Percentiles rank a stretch among this genome's conserved stretches.
Conservation (phyloP, 2,888 invertebrate genomes). For the Acrobasis repandana region DNA sequence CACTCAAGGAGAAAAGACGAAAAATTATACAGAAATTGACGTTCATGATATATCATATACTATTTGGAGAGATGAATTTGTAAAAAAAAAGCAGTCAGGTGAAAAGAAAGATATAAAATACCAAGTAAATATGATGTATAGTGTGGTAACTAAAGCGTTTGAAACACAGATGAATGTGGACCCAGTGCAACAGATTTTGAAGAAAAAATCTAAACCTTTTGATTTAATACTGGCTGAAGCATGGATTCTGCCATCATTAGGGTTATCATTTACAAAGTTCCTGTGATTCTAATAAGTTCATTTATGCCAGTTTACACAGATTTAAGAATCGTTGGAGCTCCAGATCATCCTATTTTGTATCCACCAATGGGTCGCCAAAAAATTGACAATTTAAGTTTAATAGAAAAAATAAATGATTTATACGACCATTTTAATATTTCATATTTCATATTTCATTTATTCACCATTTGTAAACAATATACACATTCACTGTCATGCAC, state of each 20-base stretch:
- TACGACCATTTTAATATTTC: slow-evolving; percentile 24
- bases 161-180: slow-evolving; percentile 25
- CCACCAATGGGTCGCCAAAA: not conserved
- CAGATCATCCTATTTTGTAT: slow-evolving; percentile 30
- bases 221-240: slow-evolving; percentile 48
- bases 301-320: slow-evolving; percentile 34
- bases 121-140: slow-evolving; percentile 22
- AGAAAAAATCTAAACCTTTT: slow-evolving; percentile 37
- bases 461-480: too few relatives aligned
- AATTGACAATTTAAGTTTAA: not conserved
- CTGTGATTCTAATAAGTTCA: slow-evolving; percentile 47
- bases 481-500: too few relatives aligned
- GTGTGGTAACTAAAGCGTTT: slow-evolving; percentile 29
- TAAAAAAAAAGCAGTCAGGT: slow-evolving; percentile 8
- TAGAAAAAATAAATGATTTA: slow-evolving; percentile 38
- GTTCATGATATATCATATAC: slow-evolving; percentile 46
- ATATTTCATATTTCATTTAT: too few relatives aligned
- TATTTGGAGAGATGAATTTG: slow-evolving; percentile 31
- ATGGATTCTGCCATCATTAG: slow-evolving; percentile 31
- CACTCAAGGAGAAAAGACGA: slow-evolving; percentile 31
- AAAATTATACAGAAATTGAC: slow-evolving; percentile 53
- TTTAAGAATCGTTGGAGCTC: slow-evolving; percentile 35
- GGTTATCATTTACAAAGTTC: slow-evolving; percentile 42
- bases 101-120: slow-evolving; percentile 28
- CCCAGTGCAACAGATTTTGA: slow-evolving; percentile 39